phyloP scores from a whole-genome alignment of 30 jellyfish, hydroid and myxozoan genomes.

The Pseudorhiza aurosa region DNA sequence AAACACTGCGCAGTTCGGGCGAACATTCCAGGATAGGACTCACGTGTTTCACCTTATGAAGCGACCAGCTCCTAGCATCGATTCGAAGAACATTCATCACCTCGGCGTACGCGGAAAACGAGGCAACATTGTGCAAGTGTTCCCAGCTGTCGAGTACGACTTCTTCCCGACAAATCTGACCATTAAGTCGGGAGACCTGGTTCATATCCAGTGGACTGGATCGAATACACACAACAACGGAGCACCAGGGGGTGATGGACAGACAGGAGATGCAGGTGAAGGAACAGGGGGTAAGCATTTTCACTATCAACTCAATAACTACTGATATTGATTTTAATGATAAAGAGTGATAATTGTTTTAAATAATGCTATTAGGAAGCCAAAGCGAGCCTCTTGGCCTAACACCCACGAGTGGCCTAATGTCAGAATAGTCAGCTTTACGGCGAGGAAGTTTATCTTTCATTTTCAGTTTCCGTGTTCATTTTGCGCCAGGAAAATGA shows the following conservation, averaged over 20 bases:
- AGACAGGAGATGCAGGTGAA: slow-evolving; percentile 96
- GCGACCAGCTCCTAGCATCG: slow-evolving; percentile 58
- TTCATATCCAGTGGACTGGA: slow-evolving; percentile 96
- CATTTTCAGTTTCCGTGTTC: too few relatives aligned
- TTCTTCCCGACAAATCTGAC: slow-evolving; percentile 86
- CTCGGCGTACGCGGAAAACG: slow-evolving; percentile 85
- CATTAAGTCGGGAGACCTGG: slow-evolving; percentile 64
- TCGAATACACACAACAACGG: slow-evolving; percentile 93
- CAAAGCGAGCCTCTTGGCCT: too few relatives aligned
- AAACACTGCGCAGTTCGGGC: slow-evolving; percentile 97
- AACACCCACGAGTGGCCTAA: too few relatives aligned
- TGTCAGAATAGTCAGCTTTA: too few relatives aligned
- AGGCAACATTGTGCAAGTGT: slow-evolving; percentile 85
- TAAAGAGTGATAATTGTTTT: too few relatives aligned
- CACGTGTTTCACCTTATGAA: slow-evolving; percentile 66
- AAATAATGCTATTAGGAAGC: too few relatives aligned
- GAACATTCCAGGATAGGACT: slow-evolving; percentile 96
- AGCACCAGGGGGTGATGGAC: slow-evolving; percentile 97
- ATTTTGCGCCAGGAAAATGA: too few relatives aligned
- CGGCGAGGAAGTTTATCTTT: too few relatives aligned
- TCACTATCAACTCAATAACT: too few relatives aligned
- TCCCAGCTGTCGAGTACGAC: slow-evolving; percentile 98
- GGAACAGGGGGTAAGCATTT: slow-evolving; percentile 97
- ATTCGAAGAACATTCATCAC: slow-evolving; percentile 55
- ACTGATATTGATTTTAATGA: too few relatives aligned